A percentile compares a stretch with the other conserved stretches of the same genome.
Conservation (phyloP, 1,140 invertebrate species). For the Andrena cerasifolii region DNA sequence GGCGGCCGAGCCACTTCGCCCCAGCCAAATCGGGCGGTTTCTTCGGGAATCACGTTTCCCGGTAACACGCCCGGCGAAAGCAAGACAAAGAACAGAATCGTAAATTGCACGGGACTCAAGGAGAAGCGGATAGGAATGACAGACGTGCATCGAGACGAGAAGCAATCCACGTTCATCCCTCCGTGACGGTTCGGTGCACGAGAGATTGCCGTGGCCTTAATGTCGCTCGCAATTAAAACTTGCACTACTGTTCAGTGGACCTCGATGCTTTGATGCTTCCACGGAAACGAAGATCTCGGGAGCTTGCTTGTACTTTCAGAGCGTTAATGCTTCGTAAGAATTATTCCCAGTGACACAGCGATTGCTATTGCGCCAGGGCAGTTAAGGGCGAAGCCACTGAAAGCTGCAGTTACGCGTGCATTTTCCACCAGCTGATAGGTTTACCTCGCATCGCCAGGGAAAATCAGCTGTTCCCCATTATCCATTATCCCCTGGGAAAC, state of each 20-base stretch:
- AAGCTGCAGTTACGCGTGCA: not conserved
- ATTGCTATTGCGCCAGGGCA: not conserved
- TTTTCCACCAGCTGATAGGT: conserved; percentile 21
- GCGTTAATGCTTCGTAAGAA: too few species aligned
- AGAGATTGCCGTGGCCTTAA: too few species aligned
- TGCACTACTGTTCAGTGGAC: too few species aligned
- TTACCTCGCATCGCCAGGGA: not conserved
- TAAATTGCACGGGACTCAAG: conserved; percentile 10
- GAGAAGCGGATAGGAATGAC: conserved; percentile 1
- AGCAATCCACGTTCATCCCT: not conserved
- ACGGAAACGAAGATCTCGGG: too few species aligned
- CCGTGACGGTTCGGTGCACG: too few species aligned
- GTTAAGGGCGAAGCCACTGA: not conserved
- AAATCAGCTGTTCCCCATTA: conserved; percentile 36
- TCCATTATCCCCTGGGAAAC: conserved; percentile 7
- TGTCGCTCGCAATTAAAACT: not conserved
- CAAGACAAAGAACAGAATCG: not conserved
- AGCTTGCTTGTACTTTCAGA: too few species aligned
- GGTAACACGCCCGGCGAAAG: not conserved
- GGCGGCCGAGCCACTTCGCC: not conserved
- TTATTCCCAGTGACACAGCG: not conserved
- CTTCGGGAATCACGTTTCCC: conserved; percentile 37
- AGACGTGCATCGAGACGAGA: not conserved
- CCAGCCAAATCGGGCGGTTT: conserved; percentile 23
- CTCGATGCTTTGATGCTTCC: too few species aligned